Base-by-base conservation (phyloP, 2,888 invertebrate species). In the Furcula furcula region DNA sequence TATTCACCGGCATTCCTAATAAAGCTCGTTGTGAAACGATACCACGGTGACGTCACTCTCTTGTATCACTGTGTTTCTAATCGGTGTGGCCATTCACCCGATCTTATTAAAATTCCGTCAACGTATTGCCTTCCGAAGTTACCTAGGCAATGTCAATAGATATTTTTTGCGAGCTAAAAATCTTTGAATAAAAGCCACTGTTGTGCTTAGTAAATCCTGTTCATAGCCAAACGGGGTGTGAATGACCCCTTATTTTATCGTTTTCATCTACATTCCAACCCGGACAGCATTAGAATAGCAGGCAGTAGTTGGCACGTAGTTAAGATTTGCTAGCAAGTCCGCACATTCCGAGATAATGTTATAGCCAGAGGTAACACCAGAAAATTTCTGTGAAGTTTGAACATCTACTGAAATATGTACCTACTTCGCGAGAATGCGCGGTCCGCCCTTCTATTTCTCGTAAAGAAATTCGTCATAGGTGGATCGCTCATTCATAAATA, bases 21-120 rank as follows among this genome's bases (percentile, higher is more conserved):
- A 56, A 36, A 57, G 48, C 25, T 32, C 28, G 38, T 53, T 35
- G 40, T 43, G 46, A 55, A 34, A 31, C 39, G 33, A 29, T 39
- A 33, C 13, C 22, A 16, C 29, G 48, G 48, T 66, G 55, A 67
- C 63, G 61, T 65, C 66, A 65, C 57, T 48, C 60, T 51, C 56
- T 50, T 43, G 60, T 36, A 25, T 31, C 45, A 40, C 59, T 54
- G 58, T 61, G 61, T 62, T 70, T 69, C 65, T 66, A 69, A 70
- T 70, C 55, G 46, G 64, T 39, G 35, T 61, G 69, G 76, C 73
- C 80, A 70, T 80, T 80, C 73, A 82, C 73, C 79, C 47, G 42
- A 34, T 40, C 42, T 49, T 57, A 62, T 65, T 64, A 59, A 56
- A 54, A 72, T 63, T 61, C 59, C 47, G 55, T 53, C 46, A 54